Percentiles rank a stretch among this genome's conserved stretches.
phyloP scores from a whole-genome alignment of 2,797 vertebrate genomes.

The Phalanger gymnotis region DNA sequence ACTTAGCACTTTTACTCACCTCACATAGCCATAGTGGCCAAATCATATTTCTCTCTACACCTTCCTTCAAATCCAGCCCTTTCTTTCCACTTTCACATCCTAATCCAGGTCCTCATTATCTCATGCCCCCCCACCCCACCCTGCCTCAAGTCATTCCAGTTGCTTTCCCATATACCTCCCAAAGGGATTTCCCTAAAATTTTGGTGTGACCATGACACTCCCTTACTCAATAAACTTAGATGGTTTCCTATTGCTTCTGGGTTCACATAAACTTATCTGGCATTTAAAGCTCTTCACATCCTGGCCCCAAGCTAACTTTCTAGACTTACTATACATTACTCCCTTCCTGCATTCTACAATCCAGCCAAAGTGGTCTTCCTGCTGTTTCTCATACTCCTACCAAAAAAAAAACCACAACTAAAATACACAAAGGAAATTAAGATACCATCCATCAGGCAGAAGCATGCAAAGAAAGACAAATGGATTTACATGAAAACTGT shows the following conservation, averaged over 20 bases:
- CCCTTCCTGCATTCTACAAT: not conserved
- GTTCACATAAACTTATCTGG: not conserved
- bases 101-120: not conserved
- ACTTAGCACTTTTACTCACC: not conserved
- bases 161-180: not conserved
- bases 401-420: not conserved
- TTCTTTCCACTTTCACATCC: not conserved
- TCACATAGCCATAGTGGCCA: not conserved
- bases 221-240: not conserved
- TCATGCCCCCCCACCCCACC: too few relatives aligned
- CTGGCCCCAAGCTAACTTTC: not conserved
- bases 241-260: not conserved
- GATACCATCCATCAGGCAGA: not conserved
- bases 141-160: not conserved
- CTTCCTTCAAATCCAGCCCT: not conserved
- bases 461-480: not conserved
- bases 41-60: not conserved
- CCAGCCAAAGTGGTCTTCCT: not conserved
- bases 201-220: not conserved
- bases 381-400: not conserved
- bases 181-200: not conserved
- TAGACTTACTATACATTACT: not conserved
- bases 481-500: not conserved
- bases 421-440: not conserved
- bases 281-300: not conserved